Evolutionary conservation across 2,888 invertebrate genomes (phyloP), one percentile per base, ranked within the genome.

Genomic region (Ophion ellenae): DNA sequence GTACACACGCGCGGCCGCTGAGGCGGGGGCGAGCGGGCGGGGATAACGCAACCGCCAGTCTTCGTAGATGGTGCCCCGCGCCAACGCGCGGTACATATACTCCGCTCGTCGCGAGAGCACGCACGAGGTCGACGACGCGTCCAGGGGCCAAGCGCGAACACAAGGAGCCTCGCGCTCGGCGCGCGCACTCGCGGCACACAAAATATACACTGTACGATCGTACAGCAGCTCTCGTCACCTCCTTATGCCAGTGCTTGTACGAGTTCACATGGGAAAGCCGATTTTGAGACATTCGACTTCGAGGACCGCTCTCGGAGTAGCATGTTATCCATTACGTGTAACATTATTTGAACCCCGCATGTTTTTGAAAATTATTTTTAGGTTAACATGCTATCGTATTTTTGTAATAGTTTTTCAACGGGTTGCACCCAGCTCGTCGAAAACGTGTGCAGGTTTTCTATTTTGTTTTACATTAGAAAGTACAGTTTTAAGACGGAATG

Each of bases 1-100:
- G 24, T 28, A 53, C 45, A 10, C 36, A 36, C 71, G 45, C 40
- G 80, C 9, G 40, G 40, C 7, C 1, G 40, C 32, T 7, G 40
- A 9, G 40, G 7, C 40, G 40, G 7, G 40, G 63, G 70, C 1
- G 47, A 20, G 40, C 32, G 86, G 88, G 86, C 87, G 40, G 47
- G 86, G 88, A 86, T 87, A 88, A 89, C 88, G 89, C 91, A 93
- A 93, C 93, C 93, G 92, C 92, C 93, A 91, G 91, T 93, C 89
- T 89, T 89, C 84, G 24, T 24, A 24, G 79, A 86, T 84, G 74
- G 84, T 83, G 71, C 84, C 77, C 57, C 40, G 77, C 59, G 24
- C 20, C 28, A 11, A 24, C 3, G 36, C 40, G 57, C 32, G 14
- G 17, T 77, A 75, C 45, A 24, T 92, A 92, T 87, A 90, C 88